Evolutionary conservation across 1,140 invertebrate genomes (phyloP).

Genomic region (Orchestia grillus): DNA sequence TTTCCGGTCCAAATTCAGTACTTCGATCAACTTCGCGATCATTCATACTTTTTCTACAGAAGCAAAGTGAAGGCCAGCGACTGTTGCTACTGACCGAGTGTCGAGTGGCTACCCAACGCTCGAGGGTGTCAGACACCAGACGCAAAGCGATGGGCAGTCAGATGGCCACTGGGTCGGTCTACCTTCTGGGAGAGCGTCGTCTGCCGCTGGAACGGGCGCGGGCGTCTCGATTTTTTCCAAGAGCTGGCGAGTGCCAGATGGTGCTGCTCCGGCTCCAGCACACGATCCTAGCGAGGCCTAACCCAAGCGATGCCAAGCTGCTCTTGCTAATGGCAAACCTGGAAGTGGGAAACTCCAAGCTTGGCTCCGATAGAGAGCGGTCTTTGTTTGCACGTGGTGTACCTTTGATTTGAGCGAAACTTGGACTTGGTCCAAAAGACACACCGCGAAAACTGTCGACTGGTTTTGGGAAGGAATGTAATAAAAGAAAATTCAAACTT

Average conservation of each 20-base stretch:
- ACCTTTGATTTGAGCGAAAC: neutral
- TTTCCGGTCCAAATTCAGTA: neutral
- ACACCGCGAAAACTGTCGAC: neutral
- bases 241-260: neutral
- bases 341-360: neutral
- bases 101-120: neutral
- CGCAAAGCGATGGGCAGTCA: neutral
- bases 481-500: neutral
- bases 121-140: slow-evolving; percentile 19
- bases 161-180: neutral
- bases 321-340: neutral
- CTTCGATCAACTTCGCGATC: neutral
- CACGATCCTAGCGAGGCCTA: slow-evolving; percentile 4
- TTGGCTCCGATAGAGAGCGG: neutral
- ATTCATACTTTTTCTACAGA: neutral
- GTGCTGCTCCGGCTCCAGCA: neutral
- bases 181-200: neutral
- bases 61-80: neutral
- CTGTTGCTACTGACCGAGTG: neutral
- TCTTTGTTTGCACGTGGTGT: neutral
- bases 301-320: neutral
- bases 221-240: neutral
- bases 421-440: neutral
- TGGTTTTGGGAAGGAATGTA: neutral
- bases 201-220: neutral